Evolutionary conservation across 2,113 vertebrate genomes (phyloP).

Genomic region (Bos taurus): ARS-UCD2.0 NC_037334.1:54427501-54428000

Average conservation of each 20-base stretch:
- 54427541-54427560: not conserved
- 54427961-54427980: too few relatives aligned
- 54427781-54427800: not conserved
- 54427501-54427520: not conserved
- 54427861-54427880: not conserved
- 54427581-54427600: not conserved
- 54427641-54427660: not conserved
- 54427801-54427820: not conserved
- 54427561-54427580: not conserved
- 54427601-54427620: not conserved
- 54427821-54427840: not conserved
- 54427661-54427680: constrained; percentile 32
- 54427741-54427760: not conserved
- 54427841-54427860: not conserved
- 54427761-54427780: not conserved
- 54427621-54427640: not conserved
- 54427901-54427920: too few relatives aligned
- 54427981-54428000: too few relatives aligned
- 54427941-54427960: too few relatives aligned
- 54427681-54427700: not conserved
- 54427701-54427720: not conserved
- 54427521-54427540: not conserved
- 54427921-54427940: too few relatives aligned
- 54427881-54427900: too few relatives aligned
- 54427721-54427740: not conserved